phyloP scores from a whole-genome alignment of 2,797 vertebrate genomes.

The Aotus griseimembra region DNA sequence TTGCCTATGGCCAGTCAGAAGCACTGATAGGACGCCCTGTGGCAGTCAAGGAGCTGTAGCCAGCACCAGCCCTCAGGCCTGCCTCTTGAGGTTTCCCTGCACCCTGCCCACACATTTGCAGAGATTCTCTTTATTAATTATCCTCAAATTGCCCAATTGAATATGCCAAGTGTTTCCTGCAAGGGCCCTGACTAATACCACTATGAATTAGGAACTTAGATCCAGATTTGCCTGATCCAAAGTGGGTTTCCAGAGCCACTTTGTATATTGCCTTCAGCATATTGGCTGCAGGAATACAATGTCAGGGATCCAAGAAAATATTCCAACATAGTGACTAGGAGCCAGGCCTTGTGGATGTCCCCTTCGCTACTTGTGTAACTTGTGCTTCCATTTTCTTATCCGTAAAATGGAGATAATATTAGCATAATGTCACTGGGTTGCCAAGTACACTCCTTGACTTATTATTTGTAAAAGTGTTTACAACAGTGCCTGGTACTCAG shows the following conservation, averaged over 20 bases:
- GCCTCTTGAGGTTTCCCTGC: neutral
- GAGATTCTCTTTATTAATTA: neutral
- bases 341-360: accelerated
- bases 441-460: neutral
- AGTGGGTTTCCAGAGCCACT: neutral
- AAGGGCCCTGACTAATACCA: neutral
- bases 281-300: neutral
- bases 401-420: neutral
- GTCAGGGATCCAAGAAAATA: neutral
- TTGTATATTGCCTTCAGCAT: neutral
- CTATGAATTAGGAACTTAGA: neutral
- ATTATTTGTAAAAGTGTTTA: neutral
- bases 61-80: neutral
- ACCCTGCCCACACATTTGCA: too few relatives aligned
- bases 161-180: neutral
- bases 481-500: neutral
- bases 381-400: neutral
- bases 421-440: neutral
- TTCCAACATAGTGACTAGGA: neutral
- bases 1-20: neutral
- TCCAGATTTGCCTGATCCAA: neutral
- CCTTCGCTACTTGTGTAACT: neutral
- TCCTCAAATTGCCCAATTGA: neutral
- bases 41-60: neutral
- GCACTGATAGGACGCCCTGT: neutral